Conservation (phyloP, 2,888 invertebrate species). For the Matsumyia berberina region DNA sequence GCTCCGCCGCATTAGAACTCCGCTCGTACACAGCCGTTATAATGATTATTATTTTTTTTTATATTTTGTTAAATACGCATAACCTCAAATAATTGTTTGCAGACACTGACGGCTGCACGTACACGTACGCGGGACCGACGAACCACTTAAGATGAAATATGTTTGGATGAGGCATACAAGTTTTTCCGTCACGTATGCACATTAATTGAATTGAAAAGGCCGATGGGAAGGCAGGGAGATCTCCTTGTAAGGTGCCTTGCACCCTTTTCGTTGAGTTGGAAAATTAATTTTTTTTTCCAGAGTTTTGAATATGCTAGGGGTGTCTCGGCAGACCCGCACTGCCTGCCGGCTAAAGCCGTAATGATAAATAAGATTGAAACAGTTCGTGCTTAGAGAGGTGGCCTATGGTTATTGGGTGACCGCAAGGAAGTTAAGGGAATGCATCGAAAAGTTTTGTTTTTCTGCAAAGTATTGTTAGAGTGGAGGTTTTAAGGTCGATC, state of each 20-base stretch:
- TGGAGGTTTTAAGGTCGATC: background rate
- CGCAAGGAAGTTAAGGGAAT: background rate
- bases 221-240: conserved; percentile 1
- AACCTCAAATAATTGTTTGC: conserved; percentile 73
- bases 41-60: conserved; percentile 61
- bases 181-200: conserved; percentile 74
- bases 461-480: background rate
- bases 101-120: conserved; percentile 42
- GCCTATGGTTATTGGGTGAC: conserved; percentile 1
- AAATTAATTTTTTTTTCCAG: conserved; percentile 43
- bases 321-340: conserved; percentile 26
- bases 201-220: conserved; percentile 75
- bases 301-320: conserved; percentile 58
- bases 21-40: conserved; percentile 32
- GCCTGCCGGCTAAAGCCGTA: background rate
- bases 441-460: conserved; percentile 14
- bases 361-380: conserved; percentile 44
- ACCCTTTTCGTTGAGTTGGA: conserved; percentile 31
- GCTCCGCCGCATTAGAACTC: conserved; percentile 37
- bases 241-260: conserved; percentile 1
- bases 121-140: conserved; percentile 32
- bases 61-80: conserved; percentile 66
- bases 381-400: conserved; percentile 21
- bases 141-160: conserved; percentile 73
- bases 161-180: conserved; percentile 67